Evolutionary conservation across 2,113 vertebrate genomes (phyloP), one percentile per base, ranked within the genome.

Genomic region (Corvus cornix): DNA sequence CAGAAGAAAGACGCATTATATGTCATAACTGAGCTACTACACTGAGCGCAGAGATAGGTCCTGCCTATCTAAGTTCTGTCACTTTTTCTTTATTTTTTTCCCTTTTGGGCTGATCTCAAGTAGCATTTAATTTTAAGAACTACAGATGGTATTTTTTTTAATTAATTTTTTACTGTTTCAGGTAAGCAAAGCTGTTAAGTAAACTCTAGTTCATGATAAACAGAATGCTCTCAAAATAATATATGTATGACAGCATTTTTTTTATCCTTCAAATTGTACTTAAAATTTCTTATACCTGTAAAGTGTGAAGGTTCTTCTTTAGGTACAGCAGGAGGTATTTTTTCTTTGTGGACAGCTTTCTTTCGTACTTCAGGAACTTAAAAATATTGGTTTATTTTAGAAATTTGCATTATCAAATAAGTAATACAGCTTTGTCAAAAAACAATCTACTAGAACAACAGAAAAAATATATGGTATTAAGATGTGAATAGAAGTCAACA

Each of bases 351-450:
- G 66, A 90, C 60, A 64, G 58, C 30, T 92, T 93, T 79, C 93
- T 90, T 96, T 90, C 49, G 44, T 73, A 83, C 79, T 90, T 86
- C 59, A 69, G 72, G 39, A 93, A 94, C 89, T 94, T 96, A 58
- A 92, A 96, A 96, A 94, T 37, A 96, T 86, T 69, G 43, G 4
- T 55, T 83, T 86, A 49, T 84, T 94, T 96, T 92, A 96, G 88
- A 95, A 87, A 76, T 60, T 90, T 79, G 24, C 21, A 88, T 35
- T 37, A 64, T n/a, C 22, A 83, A 85, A 66, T 35, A 56, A 68
- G 6, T 52, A 60, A 26, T 14, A 80, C 21, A 52, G 7, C 68
- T 89, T 72, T 28, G 3, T 37, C 55, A 56, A 92, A 70, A 11
- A 13, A 53, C 33, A 53, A 43, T 27, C 14, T 64, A 28, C 9